Evolutionary conservation across 2,888 invertebrate species (phyloP), one percentile per base, ranked within the genome.

Genomic region (Marronus borbonicus): DNA sequence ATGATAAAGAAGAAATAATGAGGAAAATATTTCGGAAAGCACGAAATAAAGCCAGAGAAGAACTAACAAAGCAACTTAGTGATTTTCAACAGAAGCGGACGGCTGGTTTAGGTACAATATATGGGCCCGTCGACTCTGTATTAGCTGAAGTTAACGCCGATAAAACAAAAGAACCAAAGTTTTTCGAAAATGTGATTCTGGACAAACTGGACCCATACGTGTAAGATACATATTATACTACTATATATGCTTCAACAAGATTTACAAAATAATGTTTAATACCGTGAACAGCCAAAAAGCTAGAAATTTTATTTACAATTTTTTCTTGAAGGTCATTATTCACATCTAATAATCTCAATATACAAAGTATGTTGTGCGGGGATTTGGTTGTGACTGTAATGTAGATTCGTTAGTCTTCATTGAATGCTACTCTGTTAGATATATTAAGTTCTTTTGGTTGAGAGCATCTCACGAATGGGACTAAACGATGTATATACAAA

Each of bases 21-120:
- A 92, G 97, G 77, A 94, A 94, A 88, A 95, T 96, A 80, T 99
- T 99, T 88, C 93, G 94, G 89, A 96, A 97, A 85, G 97, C 98
- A 72, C 91, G 98, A 55, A 92, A 93, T 81, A 93, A 94, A 83
- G 96, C 97, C 5, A 94, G 94, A 85, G 94, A 95, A 82, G 96
- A 96, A 87, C 89, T 97, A 72, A 92, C 93, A 75, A 93, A 93
- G 83, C 94, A 95, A 85, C 90, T 98, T 72, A 92, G 92, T 39
- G 97, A 97, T 81, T 91, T 91, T 82, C 94, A 97, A 86, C 94
- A 94, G 84, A 98, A 98, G 89, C 90, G 97, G 82, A 96, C 94
- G 52, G 95, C 97, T 50, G 98, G 98, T 1, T 90, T 98, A 79
- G 97, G 95, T 14, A 94, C 94, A 70, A 92, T 98, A 83, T 98